phyloP scores from a whole-genome alignment of 2,888 invertebrate genomes.

The Drosophila heteroneura region DNA sequence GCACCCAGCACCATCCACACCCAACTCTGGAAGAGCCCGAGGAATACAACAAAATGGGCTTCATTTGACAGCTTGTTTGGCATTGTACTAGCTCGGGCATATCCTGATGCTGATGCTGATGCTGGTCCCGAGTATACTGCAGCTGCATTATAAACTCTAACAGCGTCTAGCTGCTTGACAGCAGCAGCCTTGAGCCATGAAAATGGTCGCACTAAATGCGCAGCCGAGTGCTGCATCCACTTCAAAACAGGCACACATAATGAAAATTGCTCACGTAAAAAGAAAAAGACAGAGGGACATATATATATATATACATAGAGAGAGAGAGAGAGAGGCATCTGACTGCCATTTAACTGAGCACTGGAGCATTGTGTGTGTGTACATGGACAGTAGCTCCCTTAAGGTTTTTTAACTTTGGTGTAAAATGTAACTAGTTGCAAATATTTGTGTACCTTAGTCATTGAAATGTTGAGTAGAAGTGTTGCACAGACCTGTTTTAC shows the following conservation, averaged over 20 bases:
- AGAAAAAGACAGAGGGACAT: neutral
- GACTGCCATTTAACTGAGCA: conserved; percentile 63
- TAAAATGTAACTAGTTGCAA: conserved; percentile 6
- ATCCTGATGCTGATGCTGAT: neutral
- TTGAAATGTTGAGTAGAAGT: neutral
- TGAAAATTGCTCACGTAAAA: conserved; percentile 57
- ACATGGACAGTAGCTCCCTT: conserved; percentile 34
- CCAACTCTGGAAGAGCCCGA: conserved; percentile 8
- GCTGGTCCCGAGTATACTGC: conserved; percentile 9
- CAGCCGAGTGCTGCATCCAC: conserved; percentile 41
- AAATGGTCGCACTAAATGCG: conserved; percentile 67
- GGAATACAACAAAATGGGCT: conserved; percentile 71
- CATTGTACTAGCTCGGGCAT: conserved; percentile 58
- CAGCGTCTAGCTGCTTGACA: conserved; percentile 30
- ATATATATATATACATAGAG: neutral
- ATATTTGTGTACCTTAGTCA: neutral
- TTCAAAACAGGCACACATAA: conserved; percentile 53
- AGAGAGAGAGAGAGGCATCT: conserved; percentile 1
- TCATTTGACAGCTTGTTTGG: conserved; percentile 78
- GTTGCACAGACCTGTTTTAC: neutral
- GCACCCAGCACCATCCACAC: conserved; percentile 3
- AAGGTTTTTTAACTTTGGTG: neutral
- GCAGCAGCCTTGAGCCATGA: conserved; percentile 52
- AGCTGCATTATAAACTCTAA: conserved; percentile 34
- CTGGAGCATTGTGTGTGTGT: conserved; percentile 33